Base-by-base conservation (phyloP, 1,140 invertebrate species). In the Matsumurasca onukii region DNA sequence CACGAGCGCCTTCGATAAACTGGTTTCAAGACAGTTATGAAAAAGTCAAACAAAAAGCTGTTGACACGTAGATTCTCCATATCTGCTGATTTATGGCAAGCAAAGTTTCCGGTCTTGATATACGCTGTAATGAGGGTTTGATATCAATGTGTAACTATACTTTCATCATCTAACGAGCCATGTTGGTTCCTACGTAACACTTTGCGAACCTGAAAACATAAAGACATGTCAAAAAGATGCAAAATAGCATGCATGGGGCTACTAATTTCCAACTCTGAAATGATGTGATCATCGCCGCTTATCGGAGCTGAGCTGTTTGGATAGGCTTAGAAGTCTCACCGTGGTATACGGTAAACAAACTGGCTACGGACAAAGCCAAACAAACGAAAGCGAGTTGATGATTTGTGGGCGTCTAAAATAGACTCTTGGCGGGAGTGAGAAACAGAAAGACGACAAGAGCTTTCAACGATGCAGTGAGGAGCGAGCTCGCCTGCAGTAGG, bases 381-480 rank as follows among this genome's bases (percentile, higher is more conserved):
- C 55, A 59, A 59, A 59, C 55, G 22, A 24, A 59, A 59, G 24
- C 13, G 55, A 59, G 55, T 59, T 27, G 55, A 59, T 59, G 55
- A 59, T 59, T 59, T 59, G 55, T 59, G 55, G 25, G 55, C 5
- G 13, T 22, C 55, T 13, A 27, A 59, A 59, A 59, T 59, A 59
- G 55, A 59, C 30, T 59, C 55, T 59, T 59, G 55, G 55, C 55
- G 55, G 55, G 55, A 59, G 55, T 24, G 25, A 27, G 55, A 3
- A 59, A 59, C 24, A 13, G 55, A 22, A 27, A 59, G 55, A 3
- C 15, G 55, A 59, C 55, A 59, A 59, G 55, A 27, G 24, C 30
- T 59, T 59, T 59, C 55, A 59, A 27, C 55, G 55, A 27, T 59
- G 55, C 25, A 29, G 34, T 39, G 34, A 39, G 34, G 17, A 39